These are phyloP conservation scores for Cabera pusaria DNA, from an alignment of 2,888 invertebrate species.

Conservation along the genomic window DNA sequence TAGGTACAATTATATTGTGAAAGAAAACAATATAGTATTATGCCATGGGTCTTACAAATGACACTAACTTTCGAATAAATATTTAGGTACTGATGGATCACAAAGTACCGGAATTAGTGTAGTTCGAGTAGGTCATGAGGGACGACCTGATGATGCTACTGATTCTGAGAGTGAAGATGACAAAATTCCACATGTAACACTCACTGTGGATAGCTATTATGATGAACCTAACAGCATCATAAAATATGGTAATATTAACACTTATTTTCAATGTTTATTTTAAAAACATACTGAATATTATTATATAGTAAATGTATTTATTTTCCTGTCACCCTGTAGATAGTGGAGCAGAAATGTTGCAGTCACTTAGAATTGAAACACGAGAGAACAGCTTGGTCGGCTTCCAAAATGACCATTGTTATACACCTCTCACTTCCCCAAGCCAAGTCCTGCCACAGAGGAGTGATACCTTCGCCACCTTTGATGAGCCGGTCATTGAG, in stretches of 20 bases:
- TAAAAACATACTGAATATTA: no score
- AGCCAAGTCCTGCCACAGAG: conserved; percentile 71
- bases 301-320: background rate
- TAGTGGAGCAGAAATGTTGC: conserved; percentile 79
- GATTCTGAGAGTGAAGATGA: conserved; percentile 83
- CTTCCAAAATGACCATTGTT: conserved; percentile 91
- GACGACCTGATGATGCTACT: conserved; percentile 80
- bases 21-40: no score
- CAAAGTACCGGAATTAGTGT: conserved; percentile 85
- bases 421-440: conserved; percentile 88
- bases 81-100: conserved; percentile 73
- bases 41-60: no score
- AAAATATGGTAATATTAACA: conserved; percentile 68
- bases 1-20: no score
- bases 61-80: background rate
- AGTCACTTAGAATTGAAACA: conserved; percentile 74
- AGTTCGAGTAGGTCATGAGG: conserved; percentile 81
- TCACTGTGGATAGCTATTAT: conserved; percentile 87
- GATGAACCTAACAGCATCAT: conserved; percentile 80
- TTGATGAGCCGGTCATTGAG: conserved; percentile 73
- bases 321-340: conserved; percentile 46
- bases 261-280: no score
- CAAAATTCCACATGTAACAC: conserved; percentile 84
- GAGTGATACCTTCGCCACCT: conserved; percentile 55
- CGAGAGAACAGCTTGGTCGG: conserved; percentile 83